Evolutionary conservation across 2,113 vertebrate genomes (phyloP).

Genomic region (Rhabdornis inornatus): DNA sequence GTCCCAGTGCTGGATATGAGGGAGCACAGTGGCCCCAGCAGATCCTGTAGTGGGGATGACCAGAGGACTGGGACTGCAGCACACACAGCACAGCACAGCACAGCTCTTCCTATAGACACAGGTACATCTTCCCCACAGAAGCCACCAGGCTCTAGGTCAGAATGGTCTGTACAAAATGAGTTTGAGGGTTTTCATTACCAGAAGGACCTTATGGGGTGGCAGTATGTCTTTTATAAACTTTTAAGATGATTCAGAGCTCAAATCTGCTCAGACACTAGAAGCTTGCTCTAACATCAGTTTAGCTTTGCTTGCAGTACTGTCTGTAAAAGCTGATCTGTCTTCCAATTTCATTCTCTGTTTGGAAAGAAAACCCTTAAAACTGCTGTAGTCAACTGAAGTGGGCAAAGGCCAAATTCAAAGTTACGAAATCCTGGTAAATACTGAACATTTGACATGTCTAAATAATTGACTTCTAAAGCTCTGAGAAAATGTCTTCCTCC

Average conservation of each 20-base stretch:
- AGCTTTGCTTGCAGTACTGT: neutral
- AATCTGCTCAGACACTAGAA: neutral
- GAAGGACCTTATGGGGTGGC: neutral
- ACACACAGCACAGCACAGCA: neutral
- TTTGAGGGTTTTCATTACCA: neutral
- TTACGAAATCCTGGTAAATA: neutral
- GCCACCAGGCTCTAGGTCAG: neutral
- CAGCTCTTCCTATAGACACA: neutral
- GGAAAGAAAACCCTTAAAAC: neutral
- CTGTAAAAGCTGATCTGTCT: neutral
- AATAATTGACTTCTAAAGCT: neutral
- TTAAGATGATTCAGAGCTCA: neutral
- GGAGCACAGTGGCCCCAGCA: neutral
- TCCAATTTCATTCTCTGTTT: neutral
- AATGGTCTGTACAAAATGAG: neutral
- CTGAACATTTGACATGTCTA: neutral
- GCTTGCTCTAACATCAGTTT: neutral
- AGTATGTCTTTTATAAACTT: neutral
- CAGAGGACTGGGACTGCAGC: neutral
- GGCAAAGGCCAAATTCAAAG: neutral
- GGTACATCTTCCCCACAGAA: neutral
- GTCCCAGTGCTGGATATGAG: neutral
- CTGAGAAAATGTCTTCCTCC: neutral
- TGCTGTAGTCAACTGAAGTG: neutral
- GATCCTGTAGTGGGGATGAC: neutral